phyloP scores from a whole-genome alignment of 2,797 vertebrate genomes.

The Mormyrops attenuatus region DNA sequence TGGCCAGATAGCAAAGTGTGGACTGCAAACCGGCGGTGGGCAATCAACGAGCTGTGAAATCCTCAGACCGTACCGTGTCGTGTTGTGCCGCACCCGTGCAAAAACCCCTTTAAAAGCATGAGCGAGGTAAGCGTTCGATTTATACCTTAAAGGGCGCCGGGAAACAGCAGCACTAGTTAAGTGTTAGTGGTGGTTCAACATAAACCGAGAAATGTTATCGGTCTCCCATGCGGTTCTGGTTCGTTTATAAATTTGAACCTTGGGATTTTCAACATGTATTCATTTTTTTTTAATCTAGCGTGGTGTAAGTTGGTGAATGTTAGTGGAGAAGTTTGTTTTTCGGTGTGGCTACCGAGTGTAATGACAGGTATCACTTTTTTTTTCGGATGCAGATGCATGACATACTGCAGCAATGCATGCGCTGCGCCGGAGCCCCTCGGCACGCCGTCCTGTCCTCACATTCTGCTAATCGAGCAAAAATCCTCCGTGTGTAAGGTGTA shows the following conservation, averaged over 20 bases:
- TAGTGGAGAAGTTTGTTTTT: not conserved
- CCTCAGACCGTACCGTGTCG: not conserved
- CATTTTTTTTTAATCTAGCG: not conserved
- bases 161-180: not conserved
- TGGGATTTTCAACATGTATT: not conserved
- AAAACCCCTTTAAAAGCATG: conserved; percentile 46
- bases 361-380: not conserved
- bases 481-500: not conserved
- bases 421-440: not conserved
- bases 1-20: conserved; percentile 30
- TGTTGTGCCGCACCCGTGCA: not conserved
- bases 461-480: not conserved
- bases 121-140: conserved; percentile 59
- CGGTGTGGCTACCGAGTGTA: not conserved
- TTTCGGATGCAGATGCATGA: not conserved
- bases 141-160: not conserved
- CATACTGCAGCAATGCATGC: not conserved
- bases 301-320: not conserved
- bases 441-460: not conserved
- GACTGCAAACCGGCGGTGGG: conserved; percentile 35
- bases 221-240: not conserved
- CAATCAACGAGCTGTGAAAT: conserved; percentile 27
- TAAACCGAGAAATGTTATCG: not conserved
- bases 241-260: not conserved
- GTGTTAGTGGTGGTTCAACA: not conserved